Conservation (phyloP, 2,797 vertebrate genomes). For the Myotis daubentonii region DNA sequence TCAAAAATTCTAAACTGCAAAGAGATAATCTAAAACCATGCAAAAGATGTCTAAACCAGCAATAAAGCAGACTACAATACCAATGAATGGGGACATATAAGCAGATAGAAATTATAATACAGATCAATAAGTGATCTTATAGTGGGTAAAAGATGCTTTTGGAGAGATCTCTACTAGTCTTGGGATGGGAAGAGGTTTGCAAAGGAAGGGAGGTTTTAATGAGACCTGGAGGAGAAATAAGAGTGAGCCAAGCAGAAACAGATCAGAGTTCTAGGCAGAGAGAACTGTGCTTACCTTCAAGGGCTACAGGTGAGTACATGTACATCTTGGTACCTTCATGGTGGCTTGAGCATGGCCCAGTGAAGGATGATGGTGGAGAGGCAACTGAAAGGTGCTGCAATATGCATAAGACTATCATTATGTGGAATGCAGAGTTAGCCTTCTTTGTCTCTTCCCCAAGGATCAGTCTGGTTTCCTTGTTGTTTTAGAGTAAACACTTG, state of each 20-base stretch:
- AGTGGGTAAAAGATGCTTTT: neutral
- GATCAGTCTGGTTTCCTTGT: slow-evolving; percentile 5
- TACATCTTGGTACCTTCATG: neutral
- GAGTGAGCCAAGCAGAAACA: neutral
- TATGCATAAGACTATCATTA: accelerated
- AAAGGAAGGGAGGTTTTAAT: neutral
- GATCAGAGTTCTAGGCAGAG: neutral
- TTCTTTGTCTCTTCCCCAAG: neutral
- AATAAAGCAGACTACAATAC: neutral
- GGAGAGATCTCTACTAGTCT: neutral
- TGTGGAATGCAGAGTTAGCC: neutral
- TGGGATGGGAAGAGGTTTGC: neutral
- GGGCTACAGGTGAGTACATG: neutral
- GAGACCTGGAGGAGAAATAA: neutral
- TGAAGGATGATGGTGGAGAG: neutral
- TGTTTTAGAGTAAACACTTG: neutral
- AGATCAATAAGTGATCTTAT: neutral
- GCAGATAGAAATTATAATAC: neutral
- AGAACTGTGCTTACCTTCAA: neutral
- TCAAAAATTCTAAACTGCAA: slow-evolving; percentile 9
- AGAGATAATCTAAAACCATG: slow-evolving; percentile 5
- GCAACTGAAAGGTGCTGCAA: neutral
- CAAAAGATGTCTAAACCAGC: neutral
- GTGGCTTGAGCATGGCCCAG: neutral
- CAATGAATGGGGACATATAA: neutral